A percentile compares a stretch with the other conserved stretches of the same genome.
These are phyloP conservation scores for Coluber constrictor DNA, from an alignment of 2,797 vertebrate species.

Conservation along the genomic window DNA sequence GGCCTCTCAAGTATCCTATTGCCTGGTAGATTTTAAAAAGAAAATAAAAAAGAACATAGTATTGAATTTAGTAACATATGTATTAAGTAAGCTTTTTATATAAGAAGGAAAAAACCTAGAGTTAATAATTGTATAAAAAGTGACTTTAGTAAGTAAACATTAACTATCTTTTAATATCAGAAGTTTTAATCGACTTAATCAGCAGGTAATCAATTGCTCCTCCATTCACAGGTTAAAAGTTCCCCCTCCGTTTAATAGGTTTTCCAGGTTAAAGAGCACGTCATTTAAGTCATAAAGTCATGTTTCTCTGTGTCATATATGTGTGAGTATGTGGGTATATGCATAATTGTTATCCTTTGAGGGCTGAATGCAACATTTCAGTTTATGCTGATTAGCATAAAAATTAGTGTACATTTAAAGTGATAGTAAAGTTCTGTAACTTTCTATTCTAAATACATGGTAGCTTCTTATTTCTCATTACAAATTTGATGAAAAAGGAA, in stretches of 20 bases:
- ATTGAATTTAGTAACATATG: conserved; percentile 25
- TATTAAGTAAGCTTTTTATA: not conserved
- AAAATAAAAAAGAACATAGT: conserved; percentile 27
- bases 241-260: not conserved
- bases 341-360: not conserved
- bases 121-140: conserved; percentile 23
- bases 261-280: not conserved
- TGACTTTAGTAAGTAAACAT: conserved; percentile 15
- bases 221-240: conserved; percentile 3
- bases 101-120: not conserved
- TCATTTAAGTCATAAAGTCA: not conserved
- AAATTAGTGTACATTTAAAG: not conserved
- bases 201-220: not conserved
- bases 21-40: conserved; percentile 61
- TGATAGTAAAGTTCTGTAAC: not conserved
- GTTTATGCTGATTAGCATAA: not conserved
- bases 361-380: not conserved
- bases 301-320: not conserved
- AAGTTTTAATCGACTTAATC: not conserved
- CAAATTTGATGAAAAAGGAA: not conserved
- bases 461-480: not conserved
- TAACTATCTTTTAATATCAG: not conserved
- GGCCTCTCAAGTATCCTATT: conserved; percentile 61
- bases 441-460: not conserved
- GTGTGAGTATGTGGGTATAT: not conserved